A percentile compares a stretch with the other conserved stretches of the same genome.
These are phyloP conservation scores for Nicator chloris DNA, from an alignment of 2,113 vertebrate genomes.

Conservation along the genomic window DNA sequence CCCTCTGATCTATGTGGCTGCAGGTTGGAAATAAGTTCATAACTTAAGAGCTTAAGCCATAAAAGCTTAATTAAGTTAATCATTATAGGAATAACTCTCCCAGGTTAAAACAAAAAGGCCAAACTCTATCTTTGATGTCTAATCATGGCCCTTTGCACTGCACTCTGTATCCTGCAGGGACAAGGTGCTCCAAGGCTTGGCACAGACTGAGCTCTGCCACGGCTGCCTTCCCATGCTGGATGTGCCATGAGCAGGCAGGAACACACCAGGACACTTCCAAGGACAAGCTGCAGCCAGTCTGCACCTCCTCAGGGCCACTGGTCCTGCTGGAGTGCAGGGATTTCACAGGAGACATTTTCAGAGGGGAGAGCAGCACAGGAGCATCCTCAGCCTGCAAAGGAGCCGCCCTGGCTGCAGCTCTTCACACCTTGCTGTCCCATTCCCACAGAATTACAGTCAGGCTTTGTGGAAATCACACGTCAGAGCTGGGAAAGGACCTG, in stretches of 20 bases:
- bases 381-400: background rate
- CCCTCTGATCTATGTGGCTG: constrained; percentile 28
- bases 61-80: constrained; percentile 47
- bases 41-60: constrained; percentile 16
- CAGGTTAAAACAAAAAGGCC: background rate
- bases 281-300: background rate
- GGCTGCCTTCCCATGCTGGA: background rate
- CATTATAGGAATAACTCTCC: constrained; percentile 20
- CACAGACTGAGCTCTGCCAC: background rate
- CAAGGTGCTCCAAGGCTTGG: background rate
- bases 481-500: background rate
- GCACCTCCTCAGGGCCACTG: background rate
- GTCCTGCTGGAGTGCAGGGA: background rate
- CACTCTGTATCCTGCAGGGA: background rate
- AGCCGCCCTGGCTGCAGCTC: background rate
- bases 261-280: background rate
- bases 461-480: background rate
- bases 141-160: background rate
- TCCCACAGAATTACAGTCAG: background rate
- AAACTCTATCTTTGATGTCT: background rate
- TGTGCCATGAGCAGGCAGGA: background rate
- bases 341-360: background rate
- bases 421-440: background rate
- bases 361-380: background rate
- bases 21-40: constrained; percentile 31